Evolutionary conservation across 2,797 vertebrate genomes (phyloP).

Genomic region (Erethizon dorsatum): DNA sequence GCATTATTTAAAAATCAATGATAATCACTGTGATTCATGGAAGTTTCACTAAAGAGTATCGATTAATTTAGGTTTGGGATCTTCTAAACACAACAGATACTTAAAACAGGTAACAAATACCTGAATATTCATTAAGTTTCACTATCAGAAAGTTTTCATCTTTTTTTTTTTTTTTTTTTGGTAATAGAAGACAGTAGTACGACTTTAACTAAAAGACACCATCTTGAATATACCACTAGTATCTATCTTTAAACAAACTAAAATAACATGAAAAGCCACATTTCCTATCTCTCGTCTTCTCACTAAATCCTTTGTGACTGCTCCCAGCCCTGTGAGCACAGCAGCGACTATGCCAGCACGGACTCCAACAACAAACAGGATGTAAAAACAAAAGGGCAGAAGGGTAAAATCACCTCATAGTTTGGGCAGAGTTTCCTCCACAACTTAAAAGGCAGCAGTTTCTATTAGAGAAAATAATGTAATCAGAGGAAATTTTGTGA

Average conservation of each 20-base stretch:
- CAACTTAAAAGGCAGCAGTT: neutral
- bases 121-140: neutral
- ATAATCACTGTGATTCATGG: neutral
- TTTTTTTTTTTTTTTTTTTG: too few relatives aligned
- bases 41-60: neutral
- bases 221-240: too few relatives aligned
- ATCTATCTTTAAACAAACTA: neutral
- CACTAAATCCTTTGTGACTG: neutral
- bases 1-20: neutral
- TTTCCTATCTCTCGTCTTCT: neutral
- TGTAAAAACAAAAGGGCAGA: neutral
- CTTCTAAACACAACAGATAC: neutral
- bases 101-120: neutral
- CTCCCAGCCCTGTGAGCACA: neutral
- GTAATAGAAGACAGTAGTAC: neutral
- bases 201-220: neutral
- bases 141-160: neutral
- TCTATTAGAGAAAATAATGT: slow-evolving; percentile 18
- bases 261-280: neutral
- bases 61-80: neutral
- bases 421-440: slow-evolving; percentile 36
- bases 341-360: neutral
- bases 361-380: slow-evolving; percentile 56
- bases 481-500: slow-evolving; percentile 6
- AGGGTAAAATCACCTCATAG: neutral